Percentiles rank a stretch among this genome's conserved stretches.
Conservation (phyloP, 30 jellyfish, hydroid and myxozoan genomes). For the Hydractinia echinata region DNA sequence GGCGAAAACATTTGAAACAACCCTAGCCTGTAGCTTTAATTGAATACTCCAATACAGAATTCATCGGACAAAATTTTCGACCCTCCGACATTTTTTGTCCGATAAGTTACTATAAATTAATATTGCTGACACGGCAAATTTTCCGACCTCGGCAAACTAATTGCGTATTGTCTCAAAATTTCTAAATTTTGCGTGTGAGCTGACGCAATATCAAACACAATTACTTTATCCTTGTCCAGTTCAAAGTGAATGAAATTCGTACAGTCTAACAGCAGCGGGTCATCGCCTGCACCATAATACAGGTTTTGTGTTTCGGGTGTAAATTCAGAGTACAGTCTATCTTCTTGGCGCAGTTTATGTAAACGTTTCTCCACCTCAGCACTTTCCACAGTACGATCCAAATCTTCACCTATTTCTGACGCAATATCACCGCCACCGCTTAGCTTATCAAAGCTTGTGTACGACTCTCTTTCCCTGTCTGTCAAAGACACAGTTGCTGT, state of each 20-base stretch:
- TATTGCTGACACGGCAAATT: constrained; percentile 42
- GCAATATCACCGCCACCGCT: background rate
- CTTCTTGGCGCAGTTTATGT: background rate
- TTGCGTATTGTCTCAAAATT: constrained; percentile 56
- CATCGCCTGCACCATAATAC: constrained; percentile 39
- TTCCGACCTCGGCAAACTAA: constrained; percentile 46
- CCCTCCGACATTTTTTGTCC: too few species aligned
- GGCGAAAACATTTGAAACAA: too few species aligned
- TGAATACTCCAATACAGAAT: too few species aligned
- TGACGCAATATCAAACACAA: constrained; percentile 42
- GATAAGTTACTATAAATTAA: background rate
- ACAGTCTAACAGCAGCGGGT: constrained; percentile 54
- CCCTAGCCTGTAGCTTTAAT: too few species aligned
- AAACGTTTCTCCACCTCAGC: constrained; percentile 4
- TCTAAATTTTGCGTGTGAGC: constrained; percentile 36
- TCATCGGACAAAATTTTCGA: too few species aligned
- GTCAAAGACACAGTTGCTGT: background rate
- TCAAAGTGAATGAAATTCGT: constrained; percentile 54
- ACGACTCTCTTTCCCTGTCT: constrained; percentile 3
- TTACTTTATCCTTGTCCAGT: constrained; percentile 57
- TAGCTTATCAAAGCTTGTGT: background rate
- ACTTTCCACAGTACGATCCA: background rate
- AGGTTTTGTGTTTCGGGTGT: constrained; percentile 35
- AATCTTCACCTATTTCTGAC: background rate
- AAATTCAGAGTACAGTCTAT: constrained; percentile 33